Percentiles rank a stretch among this genome's conserved stretches.
These are phyloP conservation scores for Chionomys nivalis DNA, from an alignment of 2,113 vertebrate species.

Conservation along the genomic window DNA sequence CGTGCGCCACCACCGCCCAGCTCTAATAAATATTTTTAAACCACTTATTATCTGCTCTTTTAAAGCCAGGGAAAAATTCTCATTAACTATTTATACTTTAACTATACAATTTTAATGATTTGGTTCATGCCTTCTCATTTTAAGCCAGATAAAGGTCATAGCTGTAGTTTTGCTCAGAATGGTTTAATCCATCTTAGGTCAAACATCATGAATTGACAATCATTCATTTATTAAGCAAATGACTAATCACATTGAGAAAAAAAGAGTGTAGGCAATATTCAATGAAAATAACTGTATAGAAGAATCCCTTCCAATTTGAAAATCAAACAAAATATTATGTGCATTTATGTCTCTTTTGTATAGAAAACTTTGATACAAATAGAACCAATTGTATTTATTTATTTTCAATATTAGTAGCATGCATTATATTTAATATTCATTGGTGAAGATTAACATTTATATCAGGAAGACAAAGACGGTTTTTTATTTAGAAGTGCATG, in stretches of 20 bases:
- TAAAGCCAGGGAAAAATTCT: too few relatives aligned
- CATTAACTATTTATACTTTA: neutral
- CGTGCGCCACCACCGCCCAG: too few relatives aligned
- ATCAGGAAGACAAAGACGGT: neutral
- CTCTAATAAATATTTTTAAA: neutral
- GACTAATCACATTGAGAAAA: neutral
- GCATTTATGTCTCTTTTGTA: neutral
- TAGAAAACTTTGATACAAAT: neutral
- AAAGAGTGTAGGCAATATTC: neutral
- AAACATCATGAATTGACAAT: neutral
- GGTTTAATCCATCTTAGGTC: neutral
- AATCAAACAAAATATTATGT: neutral
- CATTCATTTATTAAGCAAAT: neutral
- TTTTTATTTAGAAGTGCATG: neutral
- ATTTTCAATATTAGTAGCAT: neutral
- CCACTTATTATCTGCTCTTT: neutral
- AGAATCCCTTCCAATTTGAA: neutral
- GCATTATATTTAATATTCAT: neutral
- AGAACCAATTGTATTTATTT: neutral
- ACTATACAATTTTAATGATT: neutral
- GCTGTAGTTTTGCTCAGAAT: neutral
- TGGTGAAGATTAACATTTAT: neutral
- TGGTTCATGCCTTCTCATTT: neutral
- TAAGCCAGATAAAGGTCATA: neutral
- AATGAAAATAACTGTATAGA: neutral